phyloP scores from a whole-genome alignment of 2,797 vertebrate genomes.

The Huso huso region DNA sequence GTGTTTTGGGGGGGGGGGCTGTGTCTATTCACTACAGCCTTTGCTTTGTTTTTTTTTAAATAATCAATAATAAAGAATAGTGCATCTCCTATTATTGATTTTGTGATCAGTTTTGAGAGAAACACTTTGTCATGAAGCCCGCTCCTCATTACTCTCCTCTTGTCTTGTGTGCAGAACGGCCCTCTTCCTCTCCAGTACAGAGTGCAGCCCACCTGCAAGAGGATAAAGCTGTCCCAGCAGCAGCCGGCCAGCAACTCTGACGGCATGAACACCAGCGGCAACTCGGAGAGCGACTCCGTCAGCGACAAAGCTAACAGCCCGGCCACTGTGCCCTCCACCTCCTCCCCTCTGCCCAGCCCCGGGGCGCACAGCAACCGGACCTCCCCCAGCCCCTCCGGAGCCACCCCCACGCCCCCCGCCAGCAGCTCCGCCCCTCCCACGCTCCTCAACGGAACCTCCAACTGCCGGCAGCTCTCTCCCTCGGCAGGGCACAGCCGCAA shows the following conservation, averaged over 20 bases:
- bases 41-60: too few relatives aligned
- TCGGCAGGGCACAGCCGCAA: conserved; percentile 53
- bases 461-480: conserved; percentile 49
- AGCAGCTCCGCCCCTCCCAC: conserved; percentile 18
- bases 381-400: neutral
- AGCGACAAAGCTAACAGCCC: conserved; percentile 68
- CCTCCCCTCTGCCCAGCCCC: conserved; percentile 58
- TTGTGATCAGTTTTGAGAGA: too few relatives aligned
- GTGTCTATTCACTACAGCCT: too few relatives aligned
- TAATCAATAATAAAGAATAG: too few relatives aligned
- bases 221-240: conserved; percentile 46
- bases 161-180: conserved; percentile 42
- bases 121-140: too few relatives aligned
- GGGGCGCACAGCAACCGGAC: conserved; percentile 22
- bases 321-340: conserved; percentile 48
- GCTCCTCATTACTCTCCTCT: too few relatives aligned
- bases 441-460: conserved; percentile 46
- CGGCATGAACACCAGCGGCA: conserved; percentile 54
- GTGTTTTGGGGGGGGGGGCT: too few relatives aligned
- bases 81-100: too few relatives aligned
- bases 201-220: conserved; percentile 56
- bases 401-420: conserved; percentile 18
- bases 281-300: conserved; percentile 62
- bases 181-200: conserved; percentile 64
- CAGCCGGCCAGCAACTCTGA: conserved; percentile 39